phyloP scores from a whole-genome alignment of 2,797 vertebrate genomes.

The Mormyrops boulengeri region DNA sequence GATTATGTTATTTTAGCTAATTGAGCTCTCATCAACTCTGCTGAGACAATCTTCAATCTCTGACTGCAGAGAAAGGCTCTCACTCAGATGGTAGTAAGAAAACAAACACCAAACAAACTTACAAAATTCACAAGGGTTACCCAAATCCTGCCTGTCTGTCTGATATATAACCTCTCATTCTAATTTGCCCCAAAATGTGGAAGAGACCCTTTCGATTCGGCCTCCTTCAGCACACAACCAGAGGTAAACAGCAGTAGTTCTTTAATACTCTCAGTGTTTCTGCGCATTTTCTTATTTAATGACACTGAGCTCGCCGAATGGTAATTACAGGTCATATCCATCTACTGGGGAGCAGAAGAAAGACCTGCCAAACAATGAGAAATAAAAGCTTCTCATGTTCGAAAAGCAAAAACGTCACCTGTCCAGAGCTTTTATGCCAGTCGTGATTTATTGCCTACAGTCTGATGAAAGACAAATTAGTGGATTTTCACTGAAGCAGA shows the following conservation, averaged over 20 bases:
- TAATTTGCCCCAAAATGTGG: constrained; percentile 23
- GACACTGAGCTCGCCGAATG: constrained; percentile 20
- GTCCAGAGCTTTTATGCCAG: neutral
- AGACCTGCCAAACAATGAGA: neutral
- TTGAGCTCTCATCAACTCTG: constrained; percentile 23
- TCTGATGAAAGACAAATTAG: neutral
- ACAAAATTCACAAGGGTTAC: constrained; percentile 17
- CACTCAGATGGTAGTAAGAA: neutral
- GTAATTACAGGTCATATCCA: neutral
- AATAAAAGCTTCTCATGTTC: neutral
- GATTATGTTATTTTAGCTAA: constrained; percentile 35
- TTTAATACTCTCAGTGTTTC: constrained; percentile 26
- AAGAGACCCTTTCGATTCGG: constrained; percentile 32
- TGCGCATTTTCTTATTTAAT: constrained; percentile 30
- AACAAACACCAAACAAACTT: constrained; percentile 16
- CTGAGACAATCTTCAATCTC: constrained; percentile 15
- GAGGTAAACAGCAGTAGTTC: constrained; percentile 40
- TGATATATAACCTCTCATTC: constrained; percentile 23
- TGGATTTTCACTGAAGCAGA: neutral
- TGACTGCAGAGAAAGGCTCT: neutral
- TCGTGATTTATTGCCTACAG: neutral
- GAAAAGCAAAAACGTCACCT: neutral
- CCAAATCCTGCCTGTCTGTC: constrained; percentile 17
- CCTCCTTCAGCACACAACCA: constrained; percentile 34
- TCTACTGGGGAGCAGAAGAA: neutral